These are phyloP conservation scores for Phallusia fumigata DNA, from an alignment of 23 tunicate species.

Conservation along the genomic window DNA sequence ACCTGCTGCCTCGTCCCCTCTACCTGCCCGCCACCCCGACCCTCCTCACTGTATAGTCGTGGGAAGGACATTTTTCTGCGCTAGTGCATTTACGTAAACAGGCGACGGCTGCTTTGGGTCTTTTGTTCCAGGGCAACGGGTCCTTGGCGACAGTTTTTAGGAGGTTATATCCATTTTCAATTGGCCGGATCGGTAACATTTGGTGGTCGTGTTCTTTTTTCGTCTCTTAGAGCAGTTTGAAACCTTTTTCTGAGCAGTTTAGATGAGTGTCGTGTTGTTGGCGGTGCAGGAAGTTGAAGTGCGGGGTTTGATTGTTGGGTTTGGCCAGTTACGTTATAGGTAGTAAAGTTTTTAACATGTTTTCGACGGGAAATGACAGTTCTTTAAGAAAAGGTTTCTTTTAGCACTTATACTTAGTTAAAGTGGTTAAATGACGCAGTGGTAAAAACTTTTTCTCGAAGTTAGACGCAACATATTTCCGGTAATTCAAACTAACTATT, in stretches of 20 bases:
- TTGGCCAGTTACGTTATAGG: background rate
- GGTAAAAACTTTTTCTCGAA: too few relatives aligned
- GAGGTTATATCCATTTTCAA: slow-evolving; percentile 10
- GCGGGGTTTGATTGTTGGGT: background rate
- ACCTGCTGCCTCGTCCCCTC: too few relatives aligned
- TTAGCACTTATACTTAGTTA: too few relatives aligned
- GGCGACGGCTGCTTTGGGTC: background rate
- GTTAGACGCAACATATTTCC: too few relatives aligned
- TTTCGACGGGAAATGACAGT: too few relatives aligned
- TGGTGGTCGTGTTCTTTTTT: background rate
- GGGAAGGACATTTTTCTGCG: slow-evolving; percentile 12
- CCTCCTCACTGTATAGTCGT: slow-evolving; percentile 8
- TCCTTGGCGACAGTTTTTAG: background rate
- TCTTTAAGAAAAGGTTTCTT: too few relatives aligned
- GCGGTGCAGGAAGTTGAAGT: background rate
- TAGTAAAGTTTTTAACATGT: too few relatives aligned
- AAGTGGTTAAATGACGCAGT: too few relatives aligned
- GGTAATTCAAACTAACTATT: too few relatives aligned
- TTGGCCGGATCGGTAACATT: slow-evolving; percentile 6
- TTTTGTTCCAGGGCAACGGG: background rate
- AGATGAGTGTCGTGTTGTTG: background rate
- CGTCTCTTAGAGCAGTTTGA: background rate
- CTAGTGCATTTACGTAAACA: slow-evolving; percentile 7
- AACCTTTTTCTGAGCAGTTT: background rate
- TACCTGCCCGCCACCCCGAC: background rate